These are phyloP conservation scores for Galeopsomyia nigrocyanea DNA, from an alignment of 2,888 invertebrate species.

Conservation along the genomic window DNA sequence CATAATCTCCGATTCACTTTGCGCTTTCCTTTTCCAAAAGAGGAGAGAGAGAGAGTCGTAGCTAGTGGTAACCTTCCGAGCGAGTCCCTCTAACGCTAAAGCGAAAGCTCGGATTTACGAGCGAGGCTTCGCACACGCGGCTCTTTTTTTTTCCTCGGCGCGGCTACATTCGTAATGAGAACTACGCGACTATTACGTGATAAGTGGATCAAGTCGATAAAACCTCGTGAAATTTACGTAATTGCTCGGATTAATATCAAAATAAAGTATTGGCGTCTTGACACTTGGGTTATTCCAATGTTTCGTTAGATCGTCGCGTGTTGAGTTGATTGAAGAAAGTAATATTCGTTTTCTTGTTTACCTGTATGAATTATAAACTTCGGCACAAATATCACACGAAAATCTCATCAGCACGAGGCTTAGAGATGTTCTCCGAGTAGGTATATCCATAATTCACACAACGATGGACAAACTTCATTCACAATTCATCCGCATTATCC, in stretches of 20 bases:
- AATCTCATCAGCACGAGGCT: no score
- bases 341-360: no score
- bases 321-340: no score
- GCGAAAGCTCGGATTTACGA: conserved; percentile 20
- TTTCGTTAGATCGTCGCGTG: no score
- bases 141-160: background rate
- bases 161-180: conserved; percentile 33
- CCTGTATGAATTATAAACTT: no score
- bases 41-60: background rate
- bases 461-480: no score
- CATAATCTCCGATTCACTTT: conserved; percentile 44
- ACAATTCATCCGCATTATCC: no score
- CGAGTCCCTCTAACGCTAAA: background rate
- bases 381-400: no score
- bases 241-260: background rate
- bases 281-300: no score
- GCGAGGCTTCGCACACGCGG: background rate
- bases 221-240: conserved; percentile 11
- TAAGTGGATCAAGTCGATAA: conserved; percentile 18
- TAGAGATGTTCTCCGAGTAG: no score
- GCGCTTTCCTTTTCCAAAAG: conserved; percentile 6
- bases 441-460: no score
- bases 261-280: no score
- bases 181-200: conserved; percentile 8
- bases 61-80: background rate